Percentiles rank a stretch among this genome's conserved stretches.
Evolutionary conservation across 2,113 vertebrate species (phyloP).

Genomic region (Nothoprocta perdicaria): DNA sequence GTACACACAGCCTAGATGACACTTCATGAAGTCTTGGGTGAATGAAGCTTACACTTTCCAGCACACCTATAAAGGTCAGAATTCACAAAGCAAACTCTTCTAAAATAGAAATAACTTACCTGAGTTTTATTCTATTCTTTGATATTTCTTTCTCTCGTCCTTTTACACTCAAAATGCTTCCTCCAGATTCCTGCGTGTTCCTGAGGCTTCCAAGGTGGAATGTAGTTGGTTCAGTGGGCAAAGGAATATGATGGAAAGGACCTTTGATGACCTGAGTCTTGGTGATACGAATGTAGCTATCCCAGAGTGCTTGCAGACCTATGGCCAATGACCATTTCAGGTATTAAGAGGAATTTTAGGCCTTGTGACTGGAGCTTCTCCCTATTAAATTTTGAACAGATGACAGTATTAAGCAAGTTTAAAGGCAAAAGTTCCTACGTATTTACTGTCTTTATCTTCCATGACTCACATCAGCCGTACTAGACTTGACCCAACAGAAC

Average conservation of each 20-base stretch:
- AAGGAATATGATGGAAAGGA: too few species aligned
- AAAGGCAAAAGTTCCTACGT: constrained; percentile 23
- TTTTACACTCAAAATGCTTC: background rate
- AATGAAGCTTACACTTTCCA: background rate
- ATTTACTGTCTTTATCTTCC: constrained; percentile 39
- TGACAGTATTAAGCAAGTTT: background rate
- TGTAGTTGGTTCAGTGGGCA: background rate
- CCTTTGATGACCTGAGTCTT: background rate
- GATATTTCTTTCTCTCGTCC: background rate
- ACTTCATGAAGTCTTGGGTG: background rate
- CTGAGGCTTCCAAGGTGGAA: background rate
- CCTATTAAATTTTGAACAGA: background rate
- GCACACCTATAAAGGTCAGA: background rate
- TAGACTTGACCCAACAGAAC: constrained; percentile 17
- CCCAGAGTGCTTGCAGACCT: background rate
- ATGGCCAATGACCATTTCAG: background rate
- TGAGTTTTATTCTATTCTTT: background rate
- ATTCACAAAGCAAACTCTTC: background rate
- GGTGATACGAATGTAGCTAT: background rate
- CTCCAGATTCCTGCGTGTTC: background rate
- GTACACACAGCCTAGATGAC: background rate
- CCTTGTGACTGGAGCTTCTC: background rate
- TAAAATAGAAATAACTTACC: background rate
- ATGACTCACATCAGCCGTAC: background rate
- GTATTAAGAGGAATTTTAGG: background rate